Conservation (phyloP, 2,113 vertebrate genomes). For the Mohoua ochrocephala region DNA sequence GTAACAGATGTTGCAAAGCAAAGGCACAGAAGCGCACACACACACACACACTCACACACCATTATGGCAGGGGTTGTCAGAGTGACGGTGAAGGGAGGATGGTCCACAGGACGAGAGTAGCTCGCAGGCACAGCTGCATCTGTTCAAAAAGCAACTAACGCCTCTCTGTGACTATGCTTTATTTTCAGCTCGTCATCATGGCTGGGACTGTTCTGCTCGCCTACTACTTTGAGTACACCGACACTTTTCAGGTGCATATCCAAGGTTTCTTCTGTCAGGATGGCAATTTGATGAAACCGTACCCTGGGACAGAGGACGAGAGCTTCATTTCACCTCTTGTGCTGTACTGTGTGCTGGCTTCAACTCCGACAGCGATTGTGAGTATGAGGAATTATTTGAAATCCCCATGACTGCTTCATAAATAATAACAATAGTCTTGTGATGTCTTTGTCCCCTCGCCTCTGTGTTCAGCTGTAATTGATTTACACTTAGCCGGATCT, state of each 20-base stretch:
- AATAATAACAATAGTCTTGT: background rate
- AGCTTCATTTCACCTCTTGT: conserved; percentile 94
- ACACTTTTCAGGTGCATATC: conserved; percentile 92
- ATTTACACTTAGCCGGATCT: background rate
- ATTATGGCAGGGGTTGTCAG: background rate
- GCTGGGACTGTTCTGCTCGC: conserved; percentile 93
- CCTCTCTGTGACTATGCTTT: conserved; percentile 78
- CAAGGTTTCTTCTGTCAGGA: conserved; percentile 99
- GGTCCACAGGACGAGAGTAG: background rate
- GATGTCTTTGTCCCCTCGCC: background rate
- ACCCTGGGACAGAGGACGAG: conserved; percentile 90
- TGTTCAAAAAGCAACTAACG: conserved; percentile 59
- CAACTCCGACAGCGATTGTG: conserved; percentile 88
- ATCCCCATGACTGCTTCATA: background rate
- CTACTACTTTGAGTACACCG: conserved; percentile 98
- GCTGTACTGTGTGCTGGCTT: conserved; percentile 92
- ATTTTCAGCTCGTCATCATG: conserved; percentile 98
- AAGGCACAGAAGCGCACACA: background rate
- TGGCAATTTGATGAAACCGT: conserved; percentile 94
- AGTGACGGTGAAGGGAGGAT: conserved; percentile 43
- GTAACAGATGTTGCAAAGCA: conserved; percentile 62
- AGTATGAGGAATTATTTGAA: conserved; percentile 71
- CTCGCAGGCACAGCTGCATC: conserved; percentile 33
- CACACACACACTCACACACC: background rate
- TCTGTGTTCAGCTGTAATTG: background rate